phyloP scores from a whole-genome alignment of 2,888 invertebrate species.

The Drosophila fulvimacula region DNA sequence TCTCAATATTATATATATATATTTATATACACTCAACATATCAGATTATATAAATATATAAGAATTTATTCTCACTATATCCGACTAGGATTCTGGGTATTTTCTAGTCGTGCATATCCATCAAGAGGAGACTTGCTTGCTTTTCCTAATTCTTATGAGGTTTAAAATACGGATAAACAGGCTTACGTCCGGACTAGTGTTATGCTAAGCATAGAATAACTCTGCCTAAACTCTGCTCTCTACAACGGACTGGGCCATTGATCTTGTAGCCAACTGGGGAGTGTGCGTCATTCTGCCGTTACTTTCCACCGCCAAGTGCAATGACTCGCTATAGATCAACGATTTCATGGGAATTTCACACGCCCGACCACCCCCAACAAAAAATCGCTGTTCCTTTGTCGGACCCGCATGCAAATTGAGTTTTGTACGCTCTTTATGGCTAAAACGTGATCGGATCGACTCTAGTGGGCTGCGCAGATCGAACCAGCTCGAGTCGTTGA shows the following conservation, averaged over 20 bases:
- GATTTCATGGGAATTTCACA: conserved; percentile 28
- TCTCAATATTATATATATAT: no score
- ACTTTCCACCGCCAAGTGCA: conserved; percentile 34
- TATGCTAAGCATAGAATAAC: no score
- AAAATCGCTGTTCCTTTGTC: neutral
- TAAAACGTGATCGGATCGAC: conserved; percentile 56
- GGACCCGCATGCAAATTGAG: conserved; percentile 6
- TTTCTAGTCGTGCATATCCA: neutral
- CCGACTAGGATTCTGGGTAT: neutral
- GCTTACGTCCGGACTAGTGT: no score
- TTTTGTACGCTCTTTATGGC: conserved; percentile 18
- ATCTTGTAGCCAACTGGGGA: neutral
- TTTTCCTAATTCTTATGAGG: no score
- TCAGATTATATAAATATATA: no score
- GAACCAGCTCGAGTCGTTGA: conserved; percentile 3
- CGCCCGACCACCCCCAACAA: conserved; percentile 7
- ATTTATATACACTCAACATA: no score
- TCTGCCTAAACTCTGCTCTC: neutral
- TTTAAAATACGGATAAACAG: neutral
- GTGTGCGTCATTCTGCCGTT: conserved; percentile 9
- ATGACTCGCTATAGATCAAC: conserved; percentile 44
- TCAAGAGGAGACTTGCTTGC: neutral
- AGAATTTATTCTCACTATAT: no score
- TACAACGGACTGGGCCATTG: no score
- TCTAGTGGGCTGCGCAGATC: neutral